Conservation (phyloP, 2,888 invertebrate genomes). For the Eupithecia vulgata region DNA sequence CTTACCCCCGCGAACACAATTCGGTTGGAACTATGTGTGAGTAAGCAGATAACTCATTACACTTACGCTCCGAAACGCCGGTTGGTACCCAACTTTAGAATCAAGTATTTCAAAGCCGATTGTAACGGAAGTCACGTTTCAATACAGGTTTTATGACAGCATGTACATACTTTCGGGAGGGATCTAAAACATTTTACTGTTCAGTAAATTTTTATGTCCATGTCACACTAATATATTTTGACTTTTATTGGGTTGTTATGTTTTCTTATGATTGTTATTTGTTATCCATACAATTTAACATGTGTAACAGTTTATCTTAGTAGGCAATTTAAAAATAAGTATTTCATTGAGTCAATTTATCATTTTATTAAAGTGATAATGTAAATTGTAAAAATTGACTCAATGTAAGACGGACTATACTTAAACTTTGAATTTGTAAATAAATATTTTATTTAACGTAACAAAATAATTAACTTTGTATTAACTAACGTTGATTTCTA, state of each 20-base stretch:
- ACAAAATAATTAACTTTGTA: constrained; percentile 52
- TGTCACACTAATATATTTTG: constrained; percentile 26
- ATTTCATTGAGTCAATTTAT: constrained; percentile 8
- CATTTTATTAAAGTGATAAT: background rate
- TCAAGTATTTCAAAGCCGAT: background rate
- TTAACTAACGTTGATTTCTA: constrained; percentile 68
- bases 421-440: constrained; percentile 39
- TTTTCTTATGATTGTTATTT: constrained; percentile 13
- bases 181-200: constrained; percentile 13
- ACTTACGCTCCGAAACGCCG: too few relatives aligned
- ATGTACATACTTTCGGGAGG: background rate
- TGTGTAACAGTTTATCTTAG: background rate
- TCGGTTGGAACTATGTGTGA: too few relatives aligned
- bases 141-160: constrained; percentile 9
- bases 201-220: constrained; percentile 22
- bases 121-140: constrained; percentile 12
- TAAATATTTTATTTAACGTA: constrained; percentile 50
- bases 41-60: too few relatives aligned
- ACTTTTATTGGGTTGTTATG: constrained; percentile 7
- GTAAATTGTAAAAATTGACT: constrained; percentile 14
- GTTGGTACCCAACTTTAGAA: background rate
- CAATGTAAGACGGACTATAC: constrained; percentile 3
- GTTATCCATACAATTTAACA: background rate
- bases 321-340: constrained; percentile 8
- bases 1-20: too few relatives aligned